A percentile compares a stretch with the other conserved stretches of the same genome.
phyloP scores from a whole-genome alignment of 2,797 vertebrate genomes.

The Gambelia wislizenii region DNA sequence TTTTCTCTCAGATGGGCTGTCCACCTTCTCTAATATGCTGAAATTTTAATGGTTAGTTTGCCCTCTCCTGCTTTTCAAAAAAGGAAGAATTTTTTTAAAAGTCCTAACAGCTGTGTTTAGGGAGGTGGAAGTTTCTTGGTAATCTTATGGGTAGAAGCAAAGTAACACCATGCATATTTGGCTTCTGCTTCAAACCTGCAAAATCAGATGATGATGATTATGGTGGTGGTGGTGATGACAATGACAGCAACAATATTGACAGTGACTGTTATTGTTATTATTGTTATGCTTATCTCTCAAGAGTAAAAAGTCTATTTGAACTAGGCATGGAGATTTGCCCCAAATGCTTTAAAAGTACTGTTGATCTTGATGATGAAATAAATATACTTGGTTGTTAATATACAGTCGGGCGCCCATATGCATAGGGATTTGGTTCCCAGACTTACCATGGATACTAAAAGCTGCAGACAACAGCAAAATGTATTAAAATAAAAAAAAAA shows the following conservation, averaged over 20 bases:
- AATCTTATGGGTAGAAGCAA: not conserved
- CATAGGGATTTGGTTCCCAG: too few relatives aligned
- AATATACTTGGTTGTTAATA: not conserved
- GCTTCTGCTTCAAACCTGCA: not conserved
- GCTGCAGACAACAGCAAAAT: too few relatives aligned
- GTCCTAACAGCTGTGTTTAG: not conserved
- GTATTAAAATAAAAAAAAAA: too few relatives aligned
- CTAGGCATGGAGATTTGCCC: not conserved
- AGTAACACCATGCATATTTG: not conserved
- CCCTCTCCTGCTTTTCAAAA: too few relatives aligned
- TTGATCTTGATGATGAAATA: not conserved
- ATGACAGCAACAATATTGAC: too few relatives aligned
- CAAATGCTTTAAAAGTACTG: not conserved
- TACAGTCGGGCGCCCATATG: too few relatives aligned
- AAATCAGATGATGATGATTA: not conserved
- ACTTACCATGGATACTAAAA: too few relatives aligned
- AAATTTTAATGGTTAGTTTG: not conserved
- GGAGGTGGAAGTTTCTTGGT: not conserved
- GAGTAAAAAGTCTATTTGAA: not conserved
- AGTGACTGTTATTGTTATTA: too few relatives aligned
- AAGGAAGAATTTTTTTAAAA: not conserved
- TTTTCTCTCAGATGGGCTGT: not conserved
- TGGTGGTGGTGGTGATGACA: too few relatives aligned
- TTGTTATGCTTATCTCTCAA: too few relatives aligned
- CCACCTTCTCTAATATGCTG: not conserved